Evolutionary conservation across 2,797 vertebrate genomes (phyloP), one percentile per base, ranked within the genome.

Genomic region (Eutrigla gurnardus): DNA sequence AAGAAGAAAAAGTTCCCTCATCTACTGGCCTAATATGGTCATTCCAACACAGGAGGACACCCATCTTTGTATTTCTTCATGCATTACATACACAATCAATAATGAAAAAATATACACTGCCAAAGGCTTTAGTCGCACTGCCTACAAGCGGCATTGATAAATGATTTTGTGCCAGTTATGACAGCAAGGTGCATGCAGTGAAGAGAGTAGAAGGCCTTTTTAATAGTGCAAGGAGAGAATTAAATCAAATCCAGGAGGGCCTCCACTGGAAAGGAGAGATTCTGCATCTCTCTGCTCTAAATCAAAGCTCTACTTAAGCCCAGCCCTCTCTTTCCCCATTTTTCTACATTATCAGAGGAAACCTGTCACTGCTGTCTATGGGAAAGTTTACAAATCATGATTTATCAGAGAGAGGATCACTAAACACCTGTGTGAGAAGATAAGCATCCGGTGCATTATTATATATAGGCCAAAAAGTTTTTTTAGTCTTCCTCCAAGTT

Each of bases 81-180:
- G 86, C 88, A 90, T 93, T 89, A 89, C 90, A 86, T 86, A 91
- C 90, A 92, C 89, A 94, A 94, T 95, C 94, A 94, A 94, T 95
- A 95, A 92, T 83, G 87, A 86, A 88, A 91, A 91, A 93, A 92
- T 89, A 93, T 91, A 93, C 86, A 92, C 85, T 88, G 85, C 25
- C 70, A 90, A 92, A 86, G 88, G 85, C 92, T 87, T 91, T 79
- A 83, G 92, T 87, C 71, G 81, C 84, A 77, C 81, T 89, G 85
- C 88, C 86, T 84, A 81, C 89, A 80, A 89, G 85, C 89, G 70
- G 90, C 91, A 91, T 88, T 94, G 93, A 94, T 94, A 93, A 95
- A 94, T 95, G 92, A 94, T 94, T 95, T 95, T 94, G 93, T 94
- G 93, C 92, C 93, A 94, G 91, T 93, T 94, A 92, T 94, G 94